Percentiles rank a stretch among this genome's conserved stretches.
Evolutionary conservation across 92 coral and sea anemone species (phyloP).

Genomic region (Zoanthus gigantus): DNA sequence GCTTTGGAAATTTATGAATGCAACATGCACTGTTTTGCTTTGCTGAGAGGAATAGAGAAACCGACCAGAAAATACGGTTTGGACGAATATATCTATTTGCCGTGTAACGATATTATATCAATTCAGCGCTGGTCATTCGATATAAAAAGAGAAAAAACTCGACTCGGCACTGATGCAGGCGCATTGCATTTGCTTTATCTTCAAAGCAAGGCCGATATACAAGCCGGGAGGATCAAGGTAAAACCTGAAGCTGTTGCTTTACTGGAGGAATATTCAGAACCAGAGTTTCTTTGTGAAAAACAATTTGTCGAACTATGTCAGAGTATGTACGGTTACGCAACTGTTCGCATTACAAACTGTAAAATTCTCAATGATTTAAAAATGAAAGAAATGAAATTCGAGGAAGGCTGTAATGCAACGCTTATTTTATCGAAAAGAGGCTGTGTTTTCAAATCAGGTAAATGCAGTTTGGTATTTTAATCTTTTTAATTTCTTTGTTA

Average conservation of each 20-base stretch:
- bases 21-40: constrained; percentile 77
- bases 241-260: constrained; percentile 75
- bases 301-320: constrained; percentile 88
- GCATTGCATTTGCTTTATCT: constrained; percentile 75
- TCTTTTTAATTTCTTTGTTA: no score
- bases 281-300: constrained; percentile 80
- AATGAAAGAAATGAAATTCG: constrained; percentile 73
- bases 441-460: constrained; percentile 78
- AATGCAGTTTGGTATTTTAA: background rate
- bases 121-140: constrained; percentile 95
- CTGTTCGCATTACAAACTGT: constrained; percentile 73
- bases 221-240: constrained; percentile 76
- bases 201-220: constrained; percentile 79
- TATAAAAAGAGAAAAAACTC: constrained; percentile 78
- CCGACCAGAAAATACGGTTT: constrained; percentile 84
- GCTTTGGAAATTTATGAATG: constrained; percentile 71
- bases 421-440: constrained; percentile 82
- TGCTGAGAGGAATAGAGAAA: constrained; percentile 83
- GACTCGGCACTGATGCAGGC: constrained; percentile 79
- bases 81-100: constrained; percentile 75
- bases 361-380: constrained; percentile 77
- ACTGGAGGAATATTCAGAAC: constrained; percentile 76
- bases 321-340: constrained; percentile 76
- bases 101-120: constrained; percentile 84
- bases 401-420: constrained; percentile 68